These are phyloP conservation scores for Polydrusus pterygomalis DNA, from an alignment of 2,888 invertebrate species.

Conservation along the genomic window DNA sequence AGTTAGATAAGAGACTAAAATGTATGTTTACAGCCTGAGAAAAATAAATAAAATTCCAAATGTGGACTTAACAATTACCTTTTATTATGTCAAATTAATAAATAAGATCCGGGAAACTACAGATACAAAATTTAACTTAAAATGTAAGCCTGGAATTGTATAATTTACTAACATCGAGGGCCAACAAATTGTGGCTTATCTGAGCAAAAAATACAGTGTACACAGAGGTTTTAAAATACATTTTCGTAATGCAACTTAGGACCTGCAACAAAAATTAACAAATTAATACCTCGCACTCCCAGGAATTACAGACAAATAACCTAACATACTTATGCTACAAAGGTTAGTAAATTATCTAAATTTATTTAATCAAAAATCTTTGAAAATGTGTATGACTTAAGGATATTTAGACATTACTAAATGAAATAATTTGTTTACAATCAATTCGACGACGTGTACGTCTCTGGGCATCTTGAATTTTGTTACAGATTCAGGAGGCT, in stretches of 20 bases:
- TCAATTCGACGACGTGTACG: too few species aligned
- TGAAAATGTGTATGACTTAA: too few species aligned
- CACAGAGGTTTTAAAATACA: slow-evolving; percentile 45
- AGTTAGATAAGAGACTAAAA: neutral
- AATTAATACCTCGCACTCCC: neutral
- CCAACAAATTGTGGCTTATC: slow-evolving; percentile 37
- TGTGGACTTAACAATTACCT: slow-evolving; percentile 23
- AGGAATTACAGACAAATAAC: neutral
- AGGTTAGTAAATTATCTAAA: too few species aligned
- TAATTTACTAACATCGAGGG: slow-evolving; percentile 49
- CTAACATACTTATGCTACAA: neutral
- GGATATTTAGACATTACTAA: too few species aligned
- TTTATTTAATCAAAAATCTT: too few species aligned
- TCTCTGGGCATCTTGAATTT: too few species aligned
- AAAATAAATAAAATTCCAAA: neutral
- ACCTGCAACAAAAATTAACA: slow-evolving; percentile 37
- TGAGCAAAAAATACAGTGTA: slow-evolving; percentile 53
- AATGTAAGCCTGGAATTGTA: slow-evolving; percentile 48
- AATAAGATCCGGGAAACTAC: slow-evolving; percentile 49
- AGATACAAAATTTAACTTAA: slow-evolving; percentile 52
- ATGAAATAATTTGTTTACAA: too few species aligned
- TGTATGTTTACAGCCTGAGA: neutral
- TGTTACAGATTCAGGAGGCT: too few species aligned
- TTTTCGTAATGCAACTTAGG: slow-evolving; percentile 34
- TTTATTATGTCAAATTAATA: slow-evolving; percentile 51